These are phyloP conservation scores for Erythrocercus mccallii DNA, from an alignment of 2,113 vertebrate species.

Conservation along the genomic window DNA sequence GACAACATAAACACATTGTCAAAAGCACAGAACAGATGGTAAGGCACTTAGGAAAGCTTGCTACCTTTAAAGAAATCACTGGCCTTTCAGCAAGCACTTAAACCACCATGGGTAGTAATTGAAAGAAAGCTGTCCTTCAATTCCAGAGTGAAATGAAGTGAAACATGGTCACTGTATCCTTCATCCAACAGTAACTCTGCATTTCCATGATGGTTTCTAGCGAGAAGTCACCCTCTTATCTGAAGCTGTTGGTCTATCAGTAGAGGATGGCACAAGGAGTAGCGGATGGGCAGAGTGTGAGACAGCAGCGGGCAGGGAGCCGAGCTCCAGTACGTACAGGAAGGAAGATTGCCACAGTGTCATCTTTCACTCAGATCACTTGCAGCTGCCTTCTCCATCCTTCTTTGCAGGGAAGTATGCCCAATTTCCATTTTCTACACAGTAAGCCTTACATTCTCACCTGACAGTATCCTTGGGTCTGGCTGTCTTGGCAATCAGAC, in stretches of 20 bases:
- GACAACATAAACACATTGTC: constrained; percentile 30
- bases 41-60: constrained; percentile 21
- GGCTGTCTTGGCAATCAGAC: not conserved
- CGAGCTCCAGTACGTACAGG: not conserved
- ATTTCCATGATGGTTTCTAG: not conserved
- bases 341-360: not conserved
- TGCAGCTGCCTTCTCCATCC: not conserved
- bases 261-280: not conserved
- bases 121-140: not conserved
- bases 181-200: not conserved
- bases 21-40: constrained; percentile 21
- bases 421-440: not conserved
- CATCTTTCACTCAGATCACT: not conserved
- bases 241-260: not conserved
- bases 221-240: not conserved
- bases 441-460: not conserved
- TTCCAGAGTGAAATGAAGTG: not conserved
- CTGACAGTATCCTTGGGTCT: not conserved
- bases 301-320: not conserved
- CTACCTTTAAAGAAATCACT: not conserved
- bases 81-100: not conserved
- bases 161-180: not conserved
- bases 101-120: not conserved
- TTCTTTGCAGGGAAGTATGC: not conserved
- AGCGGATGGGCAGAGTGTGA: not conserved